These are phyloP conservation scores for Melitaea cinxia DNA, from an alignment of 1,140 invertebrate genomes.

Conservation along the genomic window DNA sequence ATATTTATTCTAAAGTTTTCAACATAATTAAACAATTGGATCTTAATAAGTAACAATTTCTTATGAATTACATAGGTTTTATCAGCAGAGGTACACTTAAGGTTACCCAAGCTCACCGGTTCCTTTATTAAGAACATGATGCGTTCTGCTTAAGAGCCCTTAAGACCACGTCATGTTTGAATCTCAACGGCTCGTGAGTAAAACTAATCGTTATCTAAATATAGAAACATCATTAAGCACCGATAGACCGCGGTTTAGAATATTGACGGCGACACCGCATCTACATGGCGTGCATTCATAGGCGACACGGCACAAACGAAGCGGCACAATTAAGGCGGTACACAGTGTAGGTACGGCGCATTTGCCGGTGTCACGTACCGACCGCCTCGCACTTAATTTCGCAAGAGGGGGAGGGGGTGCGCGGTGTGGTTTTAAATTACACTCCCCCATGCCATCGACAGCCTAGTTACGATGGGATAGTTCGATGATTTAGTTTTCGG, in stretches of 20 bases:
- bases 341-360: slow-evolving; percentile 64
- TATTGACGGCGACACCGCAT: slow-evolving; percentile 17
- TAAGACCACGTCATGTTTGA: too few relatives aligned
- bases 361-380: slow-evolving; percentile 74
- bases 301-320: slow-evolving; percentile 65
- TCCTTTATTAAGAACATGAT: too few relatives aligned
- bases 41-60: too few relatives aligned
- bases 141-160: too few relatives aligned
- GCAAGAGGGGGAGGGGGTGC: slow-evolving; percentile 48
- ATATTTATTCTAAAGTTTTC: too few relatives aligned
- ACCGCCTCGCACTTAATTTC: slow-evolving; percentile 74
- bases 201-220: too few relatives aligned
- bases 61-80: too few relatives aligned
- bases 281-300: slow-evolving; percentile 26
- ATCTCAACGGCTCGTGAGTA: too few relatives aligned
- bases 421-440: slow-evolving; percentile 76
- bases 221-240: too few relatives aligned
- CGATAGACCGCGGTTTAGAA: slow-evolving; percentile 17
- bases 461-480: slow-evolving; percentile 56
- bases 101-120: too few relatives aligned
- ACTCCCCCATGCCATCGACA: slow-evolving; percentile 60
- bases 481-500: slow-evolving; percentile 43
- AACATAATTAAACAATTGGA: too few relatives aligned
- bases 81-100: too few relatives aligned
- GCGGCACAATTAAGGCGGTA: slow-evolving; percentile 72